Evolutionary conservation across 2,888 invertebrate genomes (phyloP).

Genomic region (Chrysina gloriosa): DNA sequence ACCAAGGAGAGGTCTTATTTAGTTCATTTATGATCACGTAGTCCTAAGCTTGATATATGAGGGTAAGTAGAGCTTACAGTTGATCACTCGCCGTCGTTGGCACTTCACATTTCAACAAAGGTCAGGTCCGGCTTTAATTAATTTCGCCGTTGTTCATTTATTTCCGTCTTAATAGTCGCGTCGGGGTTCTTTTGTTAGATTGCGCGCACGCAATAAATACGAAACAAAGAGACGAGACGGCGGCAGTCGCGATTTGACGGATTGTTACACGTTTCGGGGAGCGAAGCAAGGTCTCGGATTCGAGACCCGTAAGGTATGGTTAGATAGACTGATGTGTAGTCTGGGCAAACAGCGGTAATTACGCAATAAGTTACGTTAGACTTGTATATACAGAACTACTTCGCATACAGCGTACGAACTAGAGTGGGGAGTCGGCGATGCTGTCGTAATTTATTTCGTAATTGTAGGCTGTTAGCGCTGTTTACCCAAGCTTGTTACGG

Average conservation of each 20-base stretch:
- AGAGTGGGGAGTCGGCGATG: too few species aligned
- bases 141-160: conserved; percentile 47
- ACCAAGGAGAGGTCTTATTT: conserved; percentile 38
- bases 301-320: too few species aligned
- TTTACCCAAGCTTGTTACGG: too few species aligned
- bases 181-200: conserved; percentile 39
- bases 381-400: too few species aligned
- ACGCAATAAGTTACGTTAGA: too few species aligned
- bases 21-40: conserved; percentile 43
- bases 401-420: too few species aligned
- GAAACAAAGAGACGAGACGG: conserved; percentile 37
- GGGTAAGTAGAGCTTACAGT: conserved; percentile 43
- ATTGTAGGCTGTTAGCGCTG: too few species aligned
- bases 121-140: conserved; percentile 44
- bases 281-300: too few species aligned
- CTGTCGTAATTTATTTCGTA: too few species aligned
- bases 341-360: too few species aligned
- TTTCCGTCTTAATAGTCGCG: conserved; percentile 44
- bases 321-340: too few species aligned
- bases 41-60: conserved; percentile 44
- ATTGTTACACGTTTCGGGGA: not conserved
- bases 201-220: conserved; percentile 37
- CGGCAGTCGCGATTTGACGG: conserved; percentile 15
- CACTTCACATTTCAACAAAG: conserved; percentile 44
- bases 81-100: conserved; percentile 38